Percentiles rank a stretch among this genome's conserved stretches.
Conservation (phyloP, 2,797 vertebrate genomes). For the Poecilia wingei region DNA sequence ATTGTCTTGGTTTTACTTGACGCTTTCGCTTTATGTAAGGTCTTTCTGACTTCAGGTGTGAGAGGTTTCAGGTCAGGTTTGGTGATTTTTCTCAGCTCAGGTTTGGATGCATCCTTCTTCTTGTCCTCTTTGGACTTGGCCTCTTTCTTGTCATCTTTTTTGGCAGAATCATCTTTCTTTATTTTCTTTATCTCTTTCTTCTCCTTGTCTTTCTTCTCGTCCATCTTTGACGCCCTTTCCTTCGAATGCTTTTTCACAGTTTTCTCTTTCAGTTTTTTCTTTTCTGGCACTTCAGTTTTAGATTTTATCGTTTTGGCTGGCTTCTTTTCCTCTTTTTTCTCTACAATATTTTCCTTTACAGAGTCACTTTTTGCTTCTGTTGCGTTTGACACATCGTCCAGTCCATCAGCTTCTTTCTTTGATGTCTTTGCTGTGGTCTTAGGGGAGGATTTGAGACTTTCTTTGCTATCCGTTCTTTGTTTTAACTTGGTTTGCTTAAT, state of each 20-base stretch:
- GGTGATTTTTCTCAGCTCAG: constrained; percentile 89
- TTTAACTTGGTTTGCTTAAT: constrained; percentile 95
- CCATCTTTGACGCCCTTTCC: constrained; percentile 92
- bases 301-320: constrained; percentile 83
- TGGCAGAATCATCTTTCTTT: constrained; percentile 90
- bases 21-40: constrained; percentile 92
- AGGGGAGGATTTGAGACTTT: constrained; percentile 93
- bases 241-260: constrained; percentile 91
- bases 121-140: constrained; percentile 88
- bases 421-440: constrained; percentile 85
- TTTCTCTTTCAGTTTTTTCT: constrained; percentile 94
- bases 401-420: constrained; percentile 87
- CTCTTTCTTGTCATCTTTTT: constrained; percentile 94
- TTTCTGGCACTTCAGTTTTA: constrained; percentile 89
- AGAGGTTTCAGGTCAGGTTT: constrained; percentile 96
- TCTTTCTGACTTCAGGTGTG: constrained; percentile 96
- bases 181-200: constrained; percentile 95
- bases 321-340: constrained; percentile 87
- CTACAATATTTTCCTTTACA: constrained; percentile 86
- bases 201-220: constrained; percentile 98
- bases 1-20: constrained; percentile 87
- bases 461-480: constrained; percentile 96
- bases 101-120: constrained; percentile 88
- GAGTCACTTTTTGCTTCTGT: constrained; percentile 86
- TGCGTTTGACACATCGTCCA: constrained; percentile 81